Conservation (phyloP, 92 coral and sea anemone genomes). For the Bergia sp. region DNA sequence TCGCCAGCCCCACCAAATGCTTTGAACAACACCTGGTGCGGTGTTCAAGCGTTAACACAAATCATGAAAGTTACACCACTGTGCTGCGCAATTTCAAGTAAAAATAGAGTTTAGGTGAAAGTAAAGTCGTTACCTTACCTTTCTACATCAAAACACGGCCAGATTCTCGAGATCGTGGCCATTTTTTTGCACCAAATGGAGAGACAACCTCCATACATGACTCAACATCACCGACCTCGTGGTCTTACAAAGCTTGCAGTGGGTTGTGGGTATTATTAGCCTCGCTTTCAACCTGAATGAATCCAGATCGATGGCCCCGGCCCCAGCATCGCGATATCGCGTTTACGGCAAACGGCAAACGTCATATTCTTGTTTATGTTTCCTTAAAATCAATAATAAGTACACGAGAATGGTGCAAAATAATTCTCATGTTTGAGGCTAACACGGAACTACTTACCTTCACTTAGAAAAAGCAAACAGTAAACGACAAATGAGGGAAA, state of each 20-base stretch:
- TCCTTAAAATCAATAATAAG: too few relatives aligned
- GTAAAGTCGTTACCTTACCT: neutral
- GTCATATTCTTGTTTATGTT: too few relatives aligned
- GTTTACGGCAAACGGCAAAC: too few relatives aligned
- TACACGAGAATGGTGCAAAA: too few relatives aligned
- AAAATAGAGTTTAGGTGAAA: neutral
- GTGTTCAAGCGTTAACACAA: neutral
- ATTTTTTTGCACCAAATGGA: neutral
- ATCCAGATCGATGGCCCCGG: too few relatives aligned
- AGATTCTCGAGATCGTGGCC: neutral
- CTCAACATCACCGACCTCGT: neutral
- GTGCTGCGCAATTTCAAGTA: neutral
- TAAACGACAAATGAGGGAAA: too few relatives aligned
- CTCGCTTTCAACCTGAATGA: neutral
- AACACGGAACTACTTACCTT: too few relatives aligned
- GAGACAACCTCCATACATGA: neutral
- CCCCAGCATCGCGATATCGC: too few relatives aligned
- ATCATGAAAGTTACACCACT: neutral
- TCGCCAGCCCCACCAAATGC: too few relatives aligned
- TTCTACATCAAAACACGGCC: neutral
- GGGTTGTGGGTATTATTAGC: neutral
- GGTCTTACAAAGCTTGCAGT: neutral
- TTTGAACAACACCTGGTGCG: neutral
- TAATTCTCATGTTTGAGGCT: too few relatives aligned
- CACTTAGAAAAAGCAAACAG: too few relatives aligned